Conservation (phyloP, 2,888 invertebrate species). For the Drosophila ustulata region DNA sequence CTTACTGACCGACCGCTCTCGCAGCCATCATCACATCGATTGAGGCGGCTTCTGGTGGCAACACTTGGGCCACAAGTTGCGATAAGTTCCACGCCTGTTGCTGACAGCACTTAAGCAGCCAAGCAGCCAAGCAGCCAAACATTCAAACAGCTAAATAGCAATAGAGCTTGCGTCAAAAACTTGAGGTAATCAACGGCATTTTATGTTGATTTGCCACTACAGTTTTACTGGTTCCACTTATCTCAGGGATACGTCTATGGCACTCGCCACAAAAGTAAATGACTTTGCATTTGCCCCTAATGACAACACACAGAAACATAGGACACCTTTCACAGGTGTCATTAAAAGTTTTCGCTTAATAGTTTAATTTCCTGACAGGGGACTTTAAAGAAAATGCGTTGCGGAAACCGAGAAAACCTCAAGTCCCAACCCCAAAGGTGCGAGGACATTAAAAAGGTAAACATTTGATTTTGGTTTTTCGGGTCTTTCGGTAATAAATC, state of each 20-base stretch:
- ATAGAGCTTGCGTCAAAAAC: constrained; percentile 37
- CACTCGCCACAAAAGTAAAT: constrained; percentile 31
- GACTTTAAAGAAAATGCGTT: constrained; percentile 30
- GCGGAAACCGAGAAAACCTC: constrained; percentile 23
- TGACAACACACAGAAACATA: constrained; percentile 28
- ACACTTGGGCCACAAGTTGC: constrained; percentile 36
- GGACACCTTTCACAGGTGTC: constrained; percentile 56
- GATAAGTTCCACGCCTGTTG: constrained; percentile 46
- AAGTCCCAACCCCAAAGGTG: constrained; percentile 47
- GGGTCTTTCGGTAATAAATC: constrained; percentile 63
- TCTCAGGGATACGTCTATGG: constrained; percentile 52
- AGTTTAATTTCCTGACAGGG: constrained; percentile 71
- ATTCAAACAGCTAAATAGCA: constrained; percentile 13
- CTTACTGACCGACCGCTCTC: neutral
- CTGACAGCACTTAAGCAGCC: constrained; percentile 50
- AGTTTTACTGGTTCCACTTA: constrained; percentile 71
- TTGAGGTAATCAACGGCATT: constrained; percentile 68
- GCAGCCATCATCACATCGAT: constrained; percentile 13
- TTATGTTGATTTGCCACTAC: constrained; percentile 74
- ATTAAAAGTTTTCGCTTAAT: constrained; percentile 74
- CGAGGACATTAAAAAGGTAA: constrained; percentile 44
- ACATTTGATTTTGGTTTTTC: constrained; percentile 44
- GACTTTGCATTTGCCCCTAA: constrained; percentile 48
- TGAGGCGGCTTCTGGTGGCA: constrained; percentile 11
- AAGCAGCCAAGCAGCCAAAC: constrained; percentile 28